Percentiles rank a stretch among this genome's conserved stretches.
phyloP scores from a whole-genome alignment of 2,113 vertebrate genomes.

The Sterrhoptilus dennistouni region DNA sequence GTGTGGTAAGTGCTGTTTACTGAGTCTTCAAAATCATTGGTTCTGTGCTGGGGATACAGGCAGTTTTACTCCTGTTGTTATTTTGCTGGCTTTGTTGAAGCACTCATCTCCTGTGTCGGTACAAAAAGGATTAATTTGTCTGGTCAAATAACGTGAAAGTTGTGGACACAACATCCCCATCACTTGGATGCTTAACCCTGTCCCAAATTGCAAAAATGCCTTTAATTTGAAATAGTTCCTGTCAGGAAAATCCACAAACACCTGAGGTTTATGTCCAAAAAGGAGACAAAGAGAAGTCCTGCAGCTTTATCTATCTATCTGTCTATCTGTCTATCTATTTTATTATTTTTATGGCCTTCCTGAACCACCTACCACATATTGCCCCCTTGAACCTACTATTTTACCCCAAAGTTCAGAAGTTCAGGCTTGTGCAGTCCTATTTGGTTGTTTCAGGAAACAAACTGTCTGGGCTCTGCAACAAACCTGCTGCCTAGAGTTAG shows the following conservation, averaged over 20 bases:
- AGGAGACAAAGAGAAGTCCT: neutral
- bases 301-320: neutral
- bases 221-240: neutral
- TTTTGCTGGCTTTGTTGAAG: neutral
- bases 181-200: neutral
- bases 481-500: neutral
- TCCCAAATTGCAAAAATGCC: neutral
- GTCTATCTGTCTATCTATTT: neutral
- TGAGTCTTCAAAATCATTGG: neutral
- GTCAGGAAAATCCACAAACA: neutral
- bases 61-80: neutral
- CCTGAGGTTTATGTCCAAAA: neutral
- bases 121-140: neutral
- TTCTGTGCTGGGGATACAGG: neutral
- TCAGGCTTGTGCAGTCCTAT: neutral
- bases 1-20: conserved; percentile 80
- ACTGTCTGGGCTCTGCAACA: neutral
- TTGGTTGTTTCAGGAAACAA: neutral
- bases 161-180: neutral
- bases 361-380: accelerated
- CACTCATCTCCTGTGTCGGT: neutral
- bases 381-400: neutral
- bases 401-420: neutral
- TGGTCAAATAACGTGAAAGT: neutral
- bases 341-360: neutral